Evolutionary conservation across 92 coral and sea anemone species (phyloP).

Genomic region (Pocillopora grandis): DNA sequence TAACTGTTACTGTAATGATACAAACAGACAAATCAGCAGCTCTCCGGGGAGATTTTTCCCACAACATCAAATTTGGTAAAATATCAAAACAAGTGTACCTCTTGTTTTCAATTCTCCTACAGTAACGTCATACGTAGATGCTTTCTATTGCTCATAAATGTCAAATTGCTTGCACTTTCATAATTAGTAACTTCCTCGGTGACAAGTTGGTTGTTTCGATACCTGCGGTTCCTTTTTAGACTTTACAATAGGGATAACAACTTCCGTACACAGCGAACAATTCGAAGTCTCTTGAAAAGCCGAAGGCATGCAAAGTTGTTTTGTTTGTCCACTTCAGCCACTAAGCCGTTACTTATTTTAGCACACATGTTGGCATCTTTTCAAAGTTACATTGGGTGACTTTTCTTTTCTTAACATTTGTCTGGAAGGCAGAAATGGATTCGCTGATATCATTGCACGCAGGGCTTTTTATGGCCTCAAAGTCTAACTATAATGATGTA

Average conservation of each 20-base stretch:
- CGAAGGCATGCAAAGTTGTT: not conserved
- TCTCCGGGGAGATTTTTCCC: not conserved
- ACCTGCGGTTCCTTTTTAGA: slow-evolving; percentile 8
- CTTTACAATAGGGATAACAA: not conserved
- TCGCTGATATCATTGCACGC: no score
- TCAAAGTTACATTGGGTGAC: no score
- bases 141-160: not conserved
- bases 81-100: not conserved
- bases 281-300: not conserved
- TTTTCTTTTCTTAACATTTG: no score
- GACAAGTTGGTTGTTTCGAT: slow-evolving; percentile 17
- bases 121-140: slow-evolving; percentile 13
- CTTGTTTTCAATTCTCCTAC: not conserved
- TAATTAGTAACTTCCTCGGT: slow-evolving; percentile 17
- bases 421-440: no score
- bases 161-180: slow-evolving; percentile 6
- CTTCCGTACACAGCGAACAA: not conserved
- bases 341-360: no score
- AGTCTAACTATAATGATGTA: no score
- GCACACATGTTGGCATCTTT: no score
- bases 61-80: not conserved
- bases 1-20: not conserved
- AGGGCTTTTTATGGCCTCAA: no score
- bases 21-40: not conserved
- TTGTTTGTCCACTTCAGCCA: no score